These are phyloP conservation scores for Leptocoma aspasia DNA, from an alignment of 2,113 vertebrate species.

Conservation along the genomic window DNA sequence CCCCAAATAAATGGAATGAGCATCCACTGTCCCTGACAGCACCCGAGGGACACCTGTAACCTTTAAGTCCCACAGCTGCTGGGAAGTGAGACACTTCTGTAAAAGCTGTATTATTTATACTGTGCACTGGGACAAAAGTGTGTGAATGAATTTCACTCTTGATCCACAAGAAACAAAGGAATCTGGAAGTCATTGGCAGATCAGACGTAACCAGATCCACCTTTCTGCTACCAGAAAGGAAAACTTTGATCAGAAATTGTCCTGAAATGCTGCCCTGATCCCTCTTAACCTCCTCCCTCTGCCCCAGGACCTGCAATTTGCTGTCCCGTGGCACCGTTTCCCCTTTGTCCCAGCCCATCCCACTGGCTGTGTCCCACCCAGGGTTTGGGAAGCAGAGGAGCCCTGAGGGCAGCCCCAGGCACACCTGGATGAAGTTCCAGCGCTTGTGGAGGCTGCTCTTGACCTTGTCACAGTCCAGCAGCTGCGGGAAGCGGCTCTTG, in stretches of 20 bases:
- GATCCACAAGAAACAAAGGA: not conserved
- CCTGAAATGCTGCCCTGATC: not conserved
- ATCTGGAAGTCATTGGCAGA: not conserved
- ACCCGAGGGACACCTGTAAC: not conserved
- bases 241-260: not conserved
- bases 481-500: constrained; percentile 85
- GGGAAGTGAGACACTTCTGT: not conserved
- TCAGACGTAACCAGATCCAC: not conserved
- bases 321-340: rapidly evolving
- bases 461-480: constrained; percentile 91
- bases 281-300: not conserved
- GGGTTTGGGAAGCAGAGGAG: not conserved
- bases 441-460: constrained; percentile 85
- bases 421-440: constrained; percentile 93
- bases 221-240: not conserved
- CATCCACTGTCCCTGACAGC: not conserved
- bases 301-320: too few species aligned
- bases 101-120: rapidly evolving
- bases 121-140: not conserved
- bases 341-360: too few species aligned
- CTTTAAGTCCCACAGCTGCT: not conserved
- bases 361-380: rapidly evolving
- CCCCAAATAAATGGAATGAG: not conserved
- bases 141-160: not conserved
- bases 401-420: not conserved